These are phyloP conservation scores for Lasioglossum leucozonium DNA, from an alignment of 2,888 invertebrate species.

Conservation along the genomic window DNA sequence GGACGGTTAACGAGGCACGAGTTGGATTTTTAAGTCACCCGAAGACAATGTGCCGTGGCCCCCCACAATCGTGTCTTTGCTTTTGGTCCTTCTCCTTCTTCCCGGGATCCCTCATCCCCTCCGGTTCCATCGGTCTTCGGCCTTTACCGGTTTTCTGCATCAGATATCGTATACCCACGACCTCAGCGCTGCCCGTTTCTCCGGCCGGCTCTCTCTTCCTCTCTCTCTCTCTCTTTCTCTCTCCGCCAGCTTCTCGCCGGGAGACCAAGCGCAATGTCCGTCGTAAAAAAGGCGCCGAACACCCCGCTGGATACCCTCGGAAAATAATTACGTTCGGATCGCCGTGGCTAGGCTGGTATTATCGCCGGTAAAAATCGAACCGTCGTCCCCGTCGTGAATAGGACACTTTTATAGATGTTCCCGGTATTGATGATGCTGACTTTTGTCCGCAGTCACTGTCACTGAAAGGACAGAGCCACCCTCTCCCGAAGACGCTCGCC, in stretches of 20 bases:
- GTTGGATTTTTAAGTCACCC: constrained; percentile 83
- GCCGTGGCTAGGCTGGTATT: constrained; percentile 51
- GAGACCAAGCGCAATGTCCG: constrained; percentile 35
- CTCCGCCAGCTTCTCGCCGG: constrained; percentile 37
- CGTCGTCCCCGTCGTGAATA: constrained; percentile 26
- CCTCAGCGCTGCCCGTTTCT: constrained; percentile 68
- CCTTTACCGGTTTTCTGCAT: constrained; percentile 84
- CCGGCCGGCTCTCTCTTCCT: constrained; percentile 22
- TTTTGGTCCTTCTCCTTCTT: constrained; percentile 70
- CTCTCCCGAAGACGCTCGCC: not conserved
- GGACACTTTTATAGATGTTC: constrained; percentile 59
- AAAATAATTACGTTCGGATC: constrained; percentile 70
- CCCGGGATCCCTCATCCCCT: constrained; percentile 30
- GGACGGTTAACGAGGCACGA: constrained; percentile 84
- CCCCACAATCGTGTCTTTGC: constrained; percentile 76
- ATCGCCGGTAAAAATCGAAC: constrained; percentile 69
- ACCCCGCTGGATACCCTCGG: constrained; percentile 52
- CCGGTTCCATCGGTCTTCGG: constrained; percentile 63
- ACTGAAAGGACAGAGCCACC: not conserved
- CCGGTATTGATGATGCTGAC: constrained; percentile 42
- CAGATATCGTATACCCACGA: constrained; percentile 82
- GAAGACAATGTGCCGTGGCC: constrained; percentile 81
- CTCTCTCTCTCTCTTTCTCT: not conserved
- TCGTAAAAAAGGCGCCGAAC: constrained; percentile 58
- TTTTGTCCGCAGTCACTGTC: constrained; percentile 34